Evolutionary conservation across 2,888 invertebrate species (phyloP), one percentile per base, ranked within the genome.

Genomic region (Rhabditophanes sp.): DNA sequence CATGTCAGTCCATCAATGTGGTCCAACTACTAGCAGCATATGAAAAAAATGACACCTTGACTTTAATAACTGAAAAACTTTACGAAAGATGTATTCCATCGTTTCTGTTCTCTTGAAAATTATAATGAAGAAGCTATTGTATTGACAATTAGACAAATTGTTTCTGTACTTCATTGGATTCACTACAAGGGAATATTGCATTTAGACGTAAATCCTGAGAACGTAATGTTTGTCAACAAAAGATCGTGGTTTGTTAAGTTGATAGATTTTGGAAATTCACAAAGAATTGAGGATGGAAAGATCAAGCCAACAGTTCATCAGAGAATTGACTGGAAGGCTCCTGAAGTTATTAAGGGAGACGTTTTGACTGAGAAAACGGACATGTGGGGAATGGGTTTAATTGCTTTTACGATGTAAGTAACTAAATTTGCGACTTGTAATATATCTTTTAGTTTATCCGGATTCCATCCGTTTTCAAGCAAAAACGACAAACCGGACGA

Each of bases 61-160:
- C 67, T 29, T 44, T 71, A 14, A 64, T 72, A 35, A 61, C 68
- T 43, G 73, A 74, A 44, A 65, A 65, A 26, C 57, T 72, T 5
- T 83, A 84, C 64, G 90, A 90, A 2, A 80, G n/a, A 60, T 33
- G 47, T 64, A 16, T 56, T 87, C 12, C 83, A 88, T 58, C 75
- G 93, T 23, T 71, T 90, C 3, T 80, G 82, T 0, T 87, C 82
- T 66, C 73, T 79, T 31, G 82, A 85, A 65, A 80, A 83, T 54
- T 93, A 87, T 68, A 77, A 78, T 0, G 93, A 93, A 67, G 83
- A 88, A 67, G 78, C 79, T 67, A 83, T 90, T 0, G 80, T 83
- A 0, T 77, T 76, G 1, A 78, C 87, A 16, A 75, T 88, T 25
- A 75, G 77, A 2, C 90, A 93, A 70, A 73, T 84, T 1, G 68